Evolutionary conservation across 2,797 vertebrate species (phyloP), one percentile per base, ranked within the genome.

Genomic region (Melanotaenia boesemani): DNA sequence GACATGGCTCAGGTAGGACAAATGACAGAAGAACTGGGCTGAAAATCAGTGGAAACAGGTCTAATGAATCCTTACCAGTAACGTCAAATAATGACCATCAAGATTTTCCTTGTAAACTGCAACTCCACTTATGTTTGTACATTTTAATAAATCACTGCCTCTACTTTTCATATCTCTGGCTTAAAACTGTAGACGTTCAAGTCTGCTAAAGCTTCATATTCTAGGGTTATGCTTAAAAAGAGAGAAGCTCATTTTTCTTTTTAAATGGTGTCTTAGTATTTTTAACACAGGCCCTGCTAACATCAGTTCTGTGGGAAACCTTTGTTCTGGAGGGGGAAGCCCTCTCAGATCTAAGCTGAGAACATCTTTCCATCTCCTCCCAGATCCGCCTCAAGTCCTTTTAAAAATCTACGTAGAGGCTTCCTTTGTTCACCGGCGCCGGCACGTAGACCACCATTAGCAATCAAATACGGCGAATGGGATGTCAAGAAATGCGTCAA

Each of bases 361-460:
- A 36, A 54, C 80, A 84, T 72, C 66, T 80, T 90, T 85, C 89
- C 87, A 84, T 79, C 55, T 77, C 69, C 85, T 4, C 88, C 86
- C 73, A 81, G 36, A 77, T 72, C 79, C 71, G 59, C 74, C 39
- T 36, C 16, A 0, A 26, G 36, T 24, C 26, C 67, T 60, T 75
- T 84, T 55, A 54, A 62, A 68, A 58, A 16, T n/a, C 26, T 0
- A 20, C 1, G n/a, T 9, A 66, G 57, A 39, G 2, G n/a, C 67
- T 85, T 90, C 86, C 81, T 79, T 44, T 26, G 18, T 44, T 26
- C 55, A 58, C 67, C 44, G 68, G 77, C 80, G 80, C 83, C 84
- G 1, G 84, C 86, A 80, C 76, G 81, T 74, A 81, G 67, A 15
- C 77, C 1, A 57, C 28, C 61, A 18, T 0, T 8, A 0, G 36